phyloP scores from a whole-genome alignment of 2,113 vertebrate genomes.

The Craseonycteris thonglongyai region DNA sequence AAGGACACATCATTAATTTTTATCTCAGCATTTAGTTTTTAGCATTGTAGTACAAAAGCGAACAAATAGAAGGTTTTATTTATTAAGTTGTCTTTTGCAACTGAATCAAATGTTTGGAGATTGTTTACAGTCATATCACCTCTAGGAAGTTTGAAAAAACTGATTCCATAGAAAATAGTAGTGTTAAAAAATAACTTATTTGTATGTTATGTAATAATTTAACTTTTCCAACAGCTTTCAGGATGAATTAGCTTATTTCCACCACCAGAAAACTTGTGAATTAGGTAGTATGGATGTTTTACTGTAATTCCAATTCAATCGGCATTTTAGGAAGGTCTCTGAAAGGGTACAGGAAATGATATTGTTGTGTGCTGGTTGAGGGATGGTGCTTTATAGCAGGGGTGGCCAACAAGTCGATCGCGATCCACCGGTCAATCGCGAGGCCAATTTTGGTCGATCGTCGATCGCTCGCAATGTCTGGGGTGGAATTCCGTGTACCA shows the following conservation, averaged over 20 bases:
- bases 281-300: neutral
- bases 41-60: neutral
- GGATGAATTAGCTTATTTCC: conserved; percentile 2
- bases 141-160: neutral
- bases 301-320: neutral
- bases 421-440: too few species aligned
- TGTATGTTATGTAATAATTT: neutral
- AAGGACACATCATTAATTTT: neutral
- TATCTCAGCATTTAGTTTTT: neutral
- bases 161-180: neutral
- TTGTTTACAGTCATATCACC: neutral
- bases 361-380: neutral
- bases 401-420: too few species aligned
- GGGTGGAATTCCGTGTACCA: too few species aligned
- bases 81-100: neutral
- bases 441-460: too few species aligned
- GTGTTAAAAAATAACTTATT: neutral
- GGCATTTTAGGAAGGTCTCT: neutral
- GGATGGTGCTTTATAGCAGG: neutral
- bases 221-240: neutral
- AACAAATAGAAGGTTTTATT: neutral
- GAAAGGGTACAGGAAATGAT: neutral
- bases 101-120: conserved; percentile 4
- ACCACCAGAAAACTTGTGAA: neutral
- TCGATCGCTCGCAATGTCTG: too few species aligned